Evolutionary conservation across 2,888 invertebrate genomes (phyloP).

Genomic region (Timandra comae): DNA sequence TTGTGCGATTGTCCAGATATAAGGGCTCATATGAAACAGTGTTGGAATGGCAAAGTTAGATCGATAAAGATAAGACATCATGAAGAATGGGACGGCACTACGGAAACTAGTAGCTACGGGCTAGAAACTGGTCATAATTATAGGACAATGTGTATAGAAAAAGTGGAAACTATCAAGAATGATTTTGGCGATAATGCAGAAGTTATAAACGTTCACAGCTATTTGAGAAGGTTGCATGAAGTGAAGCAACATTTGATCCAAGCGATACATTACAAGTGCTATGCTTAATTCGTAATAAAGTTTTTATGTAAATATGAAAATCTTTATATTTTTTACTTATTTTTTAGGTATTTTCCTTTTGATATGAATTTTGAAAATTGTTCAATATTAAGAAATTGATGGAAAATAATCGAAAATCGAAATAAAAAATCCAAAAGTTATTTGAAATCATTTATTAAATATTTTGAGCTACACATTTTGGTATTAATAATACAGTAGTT

Average conservation of each 20-base stretch:
- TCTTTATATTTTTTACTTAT: neutral
- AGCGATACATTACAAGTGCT: slow-evolving; percentile 49
- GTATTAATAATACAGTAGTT: slow-evolving; percentile 44
- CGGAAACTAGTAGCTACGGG: slow-evolving; percentile 43
- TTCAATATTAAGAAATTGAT: too few relatives aligned
- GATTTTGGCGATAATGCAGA: slow-evolving; percentile 45
- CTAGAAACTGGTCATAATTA: slow-evolving; percentile 55
- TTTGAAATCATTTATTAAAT: slow-evolving; percentile 41
- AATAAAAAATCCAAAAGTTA: too few relatives aligned
- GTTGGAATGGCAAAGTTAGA: slow-evolving; percentile 39
- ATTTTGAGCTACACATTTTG: slow-evolving; percentile 62
- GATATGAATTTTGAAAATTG: too few relatives aligned
- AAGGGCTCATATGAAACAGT: slow-evolving; percentile 39
- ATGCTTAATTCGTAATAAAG: too few relatives aligned
- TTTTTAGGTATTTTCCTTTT: neutral
- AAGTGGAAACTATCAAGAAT: slow-evolving; percentile 48
- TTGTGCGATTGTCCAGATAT: slow-evolving; percentile 62
- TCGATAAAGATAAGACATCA: slow-evolving; percentile 39
- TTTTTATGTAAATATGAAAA: neutral
- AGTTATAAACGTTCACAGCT: slow-evolving; percentile 53
- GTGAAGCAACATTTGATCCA: slow-evolving; percentile 40
- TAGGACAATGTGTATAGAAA: slow-evolving; percentile 54
- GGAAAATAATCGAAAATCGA: too few relatives aligned
- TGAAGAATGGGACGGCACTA: slow-evolving; percentile 57
- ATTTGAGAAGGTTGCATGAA: slow-evolving; percentile 33